Evolutionary conservation across 2,888 invertebrate species (phyloP), one percentile per base, ranked within the genome.

Genomic region (Lampropteryx suffumata): DNA sequence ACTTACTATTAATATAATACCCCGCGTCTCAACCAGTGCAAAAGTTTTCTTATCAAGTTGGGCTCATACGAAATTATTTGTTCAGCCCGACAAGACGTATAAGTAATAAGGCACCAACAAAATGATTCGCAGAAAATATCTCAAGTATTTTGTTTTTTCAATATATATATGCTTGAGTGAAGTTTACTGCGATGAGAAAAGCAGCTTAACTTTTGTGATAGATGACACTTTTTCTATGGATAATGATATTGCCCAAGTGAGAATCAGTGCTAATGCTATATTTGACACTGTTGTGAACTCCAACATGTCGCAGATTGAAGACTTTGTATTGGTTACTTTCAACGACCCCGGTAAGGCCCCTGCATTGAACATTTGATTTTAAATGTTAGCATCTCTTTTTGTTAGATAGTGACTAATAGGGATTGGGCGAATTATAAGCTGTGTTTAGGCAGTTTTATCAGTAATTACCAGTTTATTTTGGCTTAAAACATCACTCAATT

Each of bases 271-370:
- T 0, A 65, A 73, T 6, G 46, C 57, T 1, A 75, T 87, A 46
- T 84, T 85, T 51, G 73, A 85, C 42, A 72, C 76, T 0, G 78
- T 84, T 1, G 28, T 73, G 7, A 62, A 61, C 6, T 71, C 74
- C 0, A 73, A 75, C 1, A 32, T 55, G 4, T 79, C 82, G 1
- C 71, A 73, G 21, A 78, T 86, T 33, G 76, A 81, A 36, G 76
- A 85, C 40, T 82, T 82, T 50, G 44, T 84, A 46, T 47, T 87
- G 29, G 73, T 85, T 1, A 83, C 83, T 0, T 85, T 85, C 45
- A 82, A 82, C 48, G 84, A 86, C 57, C 81, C 83, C 3, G 29
- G 52, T 52, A 46, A 26, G 50, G 9, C 8, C 17, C 17, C 4
- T 17, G 4, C 4, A 17, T 4, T 17, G 4, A 17, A 4, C 2